Evolutionary conservation across 64 coral and sea anemone genomes (phyloP).

Genomic region (Montipora cactus): DNA sequence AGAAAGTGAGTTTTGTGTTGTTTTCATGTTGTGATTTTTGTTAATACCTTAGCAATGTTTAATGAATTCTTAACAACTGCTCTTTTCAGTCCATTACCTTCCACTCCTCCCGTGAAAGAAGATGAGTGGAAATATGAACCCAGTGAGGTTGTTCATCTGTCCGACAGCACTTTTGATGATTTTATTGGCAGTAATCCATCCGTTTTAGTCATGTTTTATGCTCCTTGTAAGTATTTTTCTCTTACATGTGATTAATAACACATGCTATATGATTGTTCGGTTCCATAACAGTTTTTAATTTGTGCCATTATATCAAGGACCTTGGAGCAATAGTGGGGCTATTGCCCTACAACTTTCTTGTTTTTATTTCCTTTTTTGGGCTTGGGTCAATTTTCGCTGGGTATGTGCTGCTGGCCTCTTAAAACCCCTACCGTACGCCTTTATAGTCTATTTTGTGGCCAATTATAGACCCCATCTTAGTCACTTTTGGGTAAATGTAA

Average conservation of each 20-base stretch:
- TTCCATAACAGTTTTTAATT: too few relatives aligned
- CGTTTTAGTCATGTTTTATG: slow-evolving; percentile 99
- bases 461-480: too few relatives aligned
- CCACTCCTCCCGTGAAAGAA: slow-evolving; percentile 64
- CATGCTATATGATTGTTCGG: neutral
- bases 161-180: slow-evolving; percentile 93
- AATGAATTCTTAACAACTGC: neutral
- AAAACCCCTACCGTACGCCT: too few relatives aligned
- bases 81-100: slow-evolving; percentile 54
- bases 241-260: neutral
- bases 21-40: neutral
- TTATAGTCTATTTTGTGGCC: too few relatives aligned
- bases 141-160: slow-evolving; percentile 93
- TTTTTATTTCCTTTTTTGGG: too few relatives aligned
- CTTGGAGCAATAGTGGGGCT: too few relatives aligned
- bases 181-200: slow-evolving; percentile 88
- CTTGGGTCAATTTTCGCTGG: too few relatives aligned
- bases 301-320: too few relatives aligned
- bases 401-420: too few relatives aligned
- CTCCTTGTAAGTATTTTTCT: slow-evolving; percentile 89
- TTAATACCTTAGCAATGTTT: neutral
- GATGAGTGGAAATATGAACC: slow-evolving; percentile 93
- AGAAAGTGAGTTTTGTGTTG: slow-evolving; percentile 76
- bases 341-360: too few relatives aligned
- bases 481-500: too few relatives aligned